These are phyloP conservation scores for Hippocampus kuda DNA, from an alignment of 2,797 vertebrate genomes.

Conservation along the genomic window DNA sequence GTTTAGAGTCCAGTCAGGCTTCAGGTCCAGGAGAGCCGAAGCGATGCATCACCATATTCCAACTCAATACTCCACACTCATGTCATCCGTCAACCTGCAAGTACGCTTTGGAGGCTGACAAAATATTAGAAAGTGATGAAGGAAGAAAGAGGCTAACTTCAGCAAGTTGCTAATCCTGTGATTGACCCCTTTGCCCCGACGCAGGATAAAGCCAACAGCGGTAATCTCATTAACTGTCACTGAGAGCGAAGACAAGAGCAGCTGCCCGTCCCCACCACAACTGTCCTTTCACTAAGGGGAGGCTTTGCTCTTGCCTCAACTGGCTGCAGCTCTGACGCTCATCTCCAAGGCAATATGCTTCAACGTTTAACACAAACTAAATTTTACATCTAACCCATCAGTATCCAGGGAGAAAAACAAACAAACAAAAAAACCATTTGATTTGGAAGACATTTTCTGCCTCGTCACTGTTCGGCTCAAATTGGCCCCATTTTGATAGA, in stretches of 20 bases:
- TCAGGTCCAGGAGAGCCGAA: constrained; percentile 24
- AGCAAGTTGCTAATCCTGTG: constrained; percentile 65
- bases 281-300: constrained; percentile 38
- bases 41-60: constrained; percentile 14
- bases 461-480: background rate
- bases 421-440: no score
- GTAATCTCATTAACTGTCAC: constrained; percentile 72
- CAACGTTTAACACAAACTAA: background rate
- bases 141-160: constrained; percentile 31
- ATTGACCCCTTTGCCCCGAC: constrained; percentile 67
- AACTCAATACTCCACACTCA: constrained; percentile 6
- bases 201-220: constrained; percentile 49
- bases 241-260: constrained; percentile 45
- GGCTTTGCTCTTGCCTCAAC: constrained; percentile 25
- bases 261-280: constrained; percentile 44
- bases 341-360: background rate
- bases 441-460: background rate
- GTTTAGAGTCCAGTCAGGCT: constrained; percentile 22
- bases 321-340: constrained; percentile 11
- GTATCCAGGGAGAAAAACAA: background rate
- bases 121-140: background rate
- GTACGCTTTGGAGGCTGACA: constrained; percentile 16
- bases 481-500: no score
- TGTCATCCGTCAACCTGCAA: background rate
- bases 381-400: background rate